A percentile compares a stretch with the other conserved stretches of the same genome.
These are phyloP conservation scores for Crotalus tigris DNA, from an alignment of 2,113 vertebrate species.

Conservation along the genomic window DNA sequence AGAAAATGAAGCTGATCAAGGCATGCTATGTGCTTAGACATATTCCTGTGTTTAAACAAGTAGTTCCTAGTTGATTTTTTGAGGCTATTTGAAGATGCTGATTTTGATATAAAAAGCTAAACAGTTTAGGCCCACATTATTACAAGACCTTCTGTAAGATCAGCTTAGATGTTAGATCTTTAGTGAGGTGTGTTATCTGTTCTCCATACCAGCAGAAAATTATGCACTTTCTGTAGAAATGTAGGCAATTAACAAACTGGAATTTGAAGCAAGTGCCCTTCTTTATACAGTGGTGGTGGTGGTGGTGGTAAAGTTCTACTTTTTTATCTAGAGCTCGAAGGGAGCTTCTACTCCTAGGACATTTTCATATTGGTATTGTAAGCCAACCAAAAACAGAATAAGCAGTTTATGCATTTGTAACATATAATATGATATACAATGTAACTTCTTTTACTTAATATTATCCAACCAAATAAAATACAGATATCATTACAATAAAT, in stretches of 20 bases:
- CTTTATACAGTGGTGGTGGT: neutral
- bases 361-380: neutral
- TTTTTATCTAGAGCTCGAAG: neutral
- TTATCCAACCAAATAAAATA: neutral
- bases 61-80: neutral
- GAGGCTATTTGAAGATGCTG: neutral
- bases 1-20: neutral
- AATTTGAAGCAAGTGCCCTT: neutral
- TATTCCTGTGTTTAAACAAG: neutral
- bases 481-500: neutral
- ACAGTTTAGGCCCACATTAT: neutral
- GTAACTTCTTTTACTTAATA: neutral
- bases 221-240: neutral
- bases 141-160: neutral
- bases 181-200: neutral
- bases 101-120: neutral
- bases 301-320: neutral
- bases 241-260: neutral
- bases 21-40: neutral
- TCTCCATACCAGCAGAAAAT: neutral
- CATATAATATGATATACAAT: neutral
- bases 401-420: neutral
- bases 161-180: neutral
- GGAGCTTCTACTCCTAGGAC: neutral
- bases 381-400: neutral